Evolutionary conservation across 2,888 invertebrate genomes (phyloP).

Genomic region (Timema podura): DNA sequence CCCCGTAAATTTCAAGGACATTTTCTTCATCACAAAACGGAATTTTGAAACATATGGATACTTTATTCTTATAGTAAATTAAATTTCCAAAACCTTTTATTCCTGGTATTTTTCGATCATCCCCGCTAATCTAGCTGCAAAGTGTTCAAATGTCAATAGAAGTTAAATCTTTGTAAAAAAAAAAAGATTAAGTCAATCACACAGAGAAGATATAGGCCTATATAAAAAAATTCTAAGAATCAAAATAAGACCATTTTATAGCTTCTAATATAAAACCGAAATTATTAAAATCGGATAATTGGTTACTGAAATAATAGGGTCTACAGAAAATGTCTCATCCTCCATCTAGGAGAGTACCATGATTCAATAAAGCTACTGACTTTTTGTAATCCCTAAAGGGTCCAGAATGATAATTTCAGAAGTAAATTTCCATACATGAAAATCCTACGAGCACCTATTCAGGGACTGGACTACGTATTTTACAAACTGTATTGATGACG

Average conservation of each 20-base stretch:
- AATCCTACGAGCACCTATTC: neutral
- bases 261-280: neutral
- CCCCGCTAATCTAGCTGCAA: no score
- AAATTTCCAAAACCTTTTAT: no score
- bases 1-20: no score
- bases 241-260: neutral
- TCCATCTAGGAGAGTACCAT: constrained; percentile 1
- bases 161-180: no score
- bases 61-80: no score
- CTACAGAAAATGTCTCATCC: neutral
- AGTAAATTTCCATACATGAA: constrained; percentile 9
- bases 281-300: neutral
- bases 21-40: no score
- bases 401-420: neutral
- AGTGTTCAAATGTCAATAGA: no score
- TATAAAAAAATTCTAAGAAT: neutral
- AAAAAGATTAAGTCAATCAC: neutral
- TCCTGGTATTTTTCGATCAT: no score
- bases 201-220: neutral
- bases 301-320: neutral
- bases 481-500: no score
- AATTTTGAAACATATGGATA: no score
- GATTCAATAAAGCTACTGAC: constrained; percentile 1
- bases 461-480: constrained; percentile 8
- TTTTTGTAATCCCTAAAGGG: neutral